Evolutionary conservation across 2,113 vertebrate genomes (phyloP), one percentile per base, ranked within the genome.

Genomic region (Poecile atricapillus): DNA sequence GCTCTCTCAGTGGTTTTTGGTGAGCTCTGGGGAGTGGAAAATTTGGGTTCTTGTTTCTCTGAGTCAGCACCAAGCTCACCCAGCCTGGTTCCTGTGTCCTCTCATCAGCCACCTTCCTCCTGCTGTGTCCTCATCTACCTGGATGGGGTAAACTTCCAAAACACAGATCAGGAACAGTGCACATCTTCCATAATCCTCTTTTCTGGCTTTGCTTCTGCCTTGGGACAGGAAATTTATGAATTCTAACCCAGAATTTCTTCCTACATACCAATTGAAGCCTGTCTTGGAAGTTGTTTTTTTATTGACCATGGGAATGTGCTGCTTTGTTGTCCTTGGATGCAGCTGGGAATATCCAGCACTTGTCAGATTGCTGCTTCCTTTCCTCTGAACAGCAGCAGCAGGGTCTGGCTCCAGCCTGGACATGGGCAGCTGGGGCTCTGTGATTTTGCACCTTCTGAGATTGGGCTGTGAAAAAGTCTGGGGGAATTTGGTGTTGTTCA

Each of bases 111-210:
- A 7, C 6, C 75, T 56, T 47, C 55, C 39, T 73, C n/a, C 71
- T 58, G 44, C 63, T 15, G 39, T 60, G 43, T 33, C 44, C 69
- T 20, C 1, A 0, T 5, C 1, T 3, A 5, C 46, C 41, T 22
- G 30, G 37, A 2, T 28, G 31, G 53, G 21, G 33, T 6, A 1
- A 19, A 7, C 21, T 56, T 55, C 70, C n/a, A 30, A 47, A 87
- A 13, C 24, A 4, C 25, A 11, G 46, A 3, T 43, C 43, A 69
- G 1, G 37, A 58, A 5, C 27, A 24, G 39, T 13, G 20, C 16
- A 46, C 2, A 35, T 55, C 56, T 46, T 49, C 27, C 73, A 30
- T 37, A 41, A 11, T 24, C 35, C 33, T 50, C 18, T 87, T 35
- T 81, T 30, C 83, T 78, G 25, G 55, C 41, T 47, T 55, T 23